Percentiles rank a stretch among this genome's conserved stretches.
phyloP scores from a whole-genome alignment of 2,888 invertebrate species.

The Hartigia nigra region DNA sequence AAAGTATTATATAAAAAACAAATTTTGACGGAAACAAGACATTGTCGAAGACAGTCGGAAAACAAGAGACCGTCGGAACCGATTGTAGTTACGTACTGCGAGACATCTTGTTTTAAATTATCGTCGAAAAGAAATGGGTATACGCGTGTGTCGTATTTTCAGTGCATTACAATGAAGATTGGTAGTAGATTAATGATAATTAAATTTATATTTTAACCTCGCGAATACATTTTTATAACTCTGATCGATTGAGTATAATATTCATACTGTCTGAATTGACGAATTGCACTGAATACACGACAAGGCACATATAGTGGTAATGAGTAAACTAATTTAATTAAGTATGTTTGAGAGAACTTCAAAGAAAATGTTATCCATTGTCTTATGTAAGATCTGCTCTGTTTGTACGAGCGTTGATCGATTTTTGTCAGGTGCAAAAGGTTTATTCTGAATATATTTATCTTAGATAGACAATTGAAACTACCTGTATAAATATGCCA shows the following conservation, averaged over 20 bases:
- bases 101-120: not conserved
- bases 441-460: not conserved
- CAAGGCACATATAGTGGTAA: not conserved
- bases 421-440: not conserved
- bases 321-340: not conserved
- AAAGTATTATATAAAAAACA: conserved; percentile 12
- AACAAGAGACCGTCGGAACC: not conserved
- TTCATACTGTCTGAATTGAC: not conserved
- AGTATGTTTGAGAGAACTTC: not conserved
- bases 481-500: not conserved
- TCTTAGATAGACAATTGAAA: not conserved
- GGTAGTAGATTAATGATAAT: not conserved
- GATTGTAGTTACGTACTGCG: not conserved
- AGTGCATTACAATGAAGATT: not conserved
- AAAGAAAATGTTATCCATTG: not conserved
- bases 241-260: not conserved
- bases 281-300: not conserved
- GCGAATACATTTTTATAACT: not conserved
- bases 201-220: not conserved
- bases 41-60: not conserved
- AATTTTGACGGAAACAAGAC: conserved; percentile 1
- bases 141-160: not conserved
- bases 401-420: not conserved
- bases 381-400: not conserved
- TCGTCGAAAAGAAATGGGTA: not conserved